Conservation (phyloP, 1,140 invertebrate genomes). For the Euglossa dilemma region DNA sequence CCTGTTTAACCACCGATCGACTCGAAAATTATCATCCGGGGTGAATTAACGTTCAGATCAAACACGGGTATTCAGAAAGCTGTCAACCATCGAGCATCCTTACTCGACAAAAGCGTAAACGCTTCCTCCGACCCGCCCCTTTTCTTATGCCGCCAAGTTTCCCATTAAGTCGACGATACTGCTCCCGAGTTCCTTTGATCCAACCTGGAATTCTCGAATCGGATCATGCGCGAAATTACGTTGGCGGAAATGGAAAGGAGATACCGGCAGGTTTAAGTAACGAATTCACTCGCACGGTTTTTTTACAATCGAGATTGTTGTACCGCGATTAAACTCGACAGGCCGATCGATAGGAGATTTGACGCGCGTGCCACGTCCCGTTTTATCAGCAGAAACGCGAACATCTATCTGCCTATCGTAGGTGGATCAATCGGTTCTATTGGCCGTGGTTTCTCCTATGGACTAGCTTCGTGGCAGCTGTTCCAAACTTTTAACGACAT, state of each 20-base stretch:
- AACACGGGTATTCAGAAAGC: background rate
- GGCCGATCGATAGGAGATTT: constrained; percentile 27
- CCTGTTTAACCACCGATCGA: background rate
- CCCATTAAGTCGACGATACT: background rate
- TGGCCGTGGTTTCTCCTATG: background rate
- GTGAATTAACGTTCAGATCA: background rate
- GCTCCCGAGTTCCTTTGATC: background rate
- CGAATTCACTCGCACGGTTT: background rate
- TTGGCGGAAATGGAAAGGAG: background rate
- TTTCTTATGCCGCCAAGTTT: background rate
- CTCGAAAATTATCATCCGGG: background rate
- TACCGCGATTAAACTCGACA: constrained; percentile 8
- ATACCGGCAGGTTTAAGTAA: background rate
- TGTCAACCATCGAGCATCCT: background rate
- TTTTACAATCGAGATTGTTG: background rate
- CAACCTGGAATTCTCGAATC: background rate
- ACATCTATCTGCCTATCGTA: constrained; percentile 26
- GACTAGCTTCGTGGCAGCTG: background rate
- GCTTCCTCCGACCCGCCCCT: background rate
- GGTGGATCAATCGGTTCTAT: constrained; percentile 36
- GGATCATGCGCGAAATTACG: background rate
- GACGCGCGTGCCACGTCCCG: constrained; percentile 10
- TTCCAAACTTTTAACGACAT: constrained; percentile 17
- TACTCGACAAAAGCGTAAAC: background rate
- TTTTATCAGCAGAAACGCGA: constrained; percentile 42